Conservation (phyloP, 2,797 vertebrate genomes). For the Mustela erminea region DNA sequence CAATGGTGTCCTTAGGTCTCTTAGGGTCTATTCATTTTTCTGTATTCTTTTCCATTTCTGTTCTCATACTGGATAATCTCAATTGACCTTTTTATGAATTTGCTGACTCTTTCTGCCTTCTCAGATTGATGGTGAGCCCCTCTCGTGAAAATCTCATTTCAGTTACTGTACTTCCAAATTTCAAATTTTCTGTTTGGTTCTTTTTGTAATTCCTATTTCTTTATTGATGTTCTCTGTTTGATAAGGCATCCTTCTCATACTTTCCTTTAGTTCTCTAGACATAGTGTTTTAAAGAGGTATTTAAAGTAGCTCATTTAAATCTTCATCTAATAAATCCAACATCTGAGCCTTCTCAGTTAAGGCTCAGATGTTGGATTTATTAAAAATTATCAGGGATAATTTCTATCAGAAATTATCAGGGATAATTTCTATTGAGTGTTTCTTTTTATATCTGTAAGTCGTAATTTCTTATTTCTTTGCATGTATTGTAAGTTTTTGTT, state of each 20-base stretch:
- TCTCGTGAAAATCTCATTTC: conserved; percentile 31
- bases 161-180: not conserved
- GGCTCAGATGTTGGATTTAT: too few relatives aligned
- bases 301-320: conserved; percentile 20
- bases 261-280: not conserved
- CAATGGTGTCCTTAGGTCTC: not conserved
- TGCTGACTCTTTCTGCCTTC: not conserved
- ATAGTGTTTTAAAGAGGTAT: not conserved
- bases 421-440: not conserved
- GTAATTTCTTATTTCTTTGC: conserved; percentile 30
- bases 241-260: not conserved
- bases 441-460: not conserved
- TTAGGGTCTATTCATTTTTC: not conserved
- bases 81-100: not conserved
- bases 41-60: not conserved
- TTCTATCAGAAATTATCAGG: conserved; percentile 40
- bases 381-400: not conserved
- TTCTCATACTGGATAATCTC: conserved; percentile 10
- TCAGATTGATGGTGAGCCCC: not conserved
- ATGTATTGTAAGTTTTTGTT: not conserved
- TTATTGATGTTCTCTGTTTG: not conserved
- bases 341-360: not conserved
- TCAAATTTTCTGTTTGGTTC: not conserved
- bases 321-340: conserved; percentile 1
- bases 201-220: not conserved